Evolutionary conservation across 2,888 invertebrate genomes (phyloP).

Genomic region (Seladonia tumulorum): DNA sequence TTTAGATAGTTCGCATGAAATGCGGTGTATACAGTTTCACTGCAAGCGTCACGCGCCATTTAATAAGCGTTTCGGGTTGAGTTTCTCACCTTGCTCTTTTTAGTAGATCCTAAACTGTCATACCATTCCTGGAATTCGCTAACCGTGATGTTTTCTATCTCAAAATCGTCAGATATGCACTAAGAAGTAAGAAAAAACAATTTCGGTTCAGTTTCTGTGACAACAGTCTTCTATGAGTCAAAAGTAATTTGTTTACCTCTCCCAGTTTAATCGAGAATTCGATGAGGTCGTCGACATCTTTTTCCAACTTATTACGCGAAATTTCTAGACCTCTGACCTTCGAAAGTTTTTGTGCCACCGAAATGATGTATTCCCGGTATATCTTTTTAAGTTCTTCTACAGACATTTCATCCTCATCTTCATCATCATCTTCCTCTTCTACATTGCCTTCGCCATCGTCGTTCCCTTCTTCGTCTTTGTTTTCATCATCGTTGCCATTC

Average conservation of each 20-base stretch:
- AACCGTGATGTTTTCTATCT: slow-evolving; percentile 19
- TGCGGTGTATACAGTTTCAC: too few species aligned
- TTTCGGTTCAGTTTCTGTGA: too few species aligned
- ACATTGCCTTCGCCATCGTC: neutral
- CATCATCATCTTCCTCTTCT: neutral
- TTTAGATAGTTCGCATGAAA: too few species aligned
- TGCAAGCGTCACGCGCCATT: neutral
- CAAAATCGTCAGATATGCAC: neutral
- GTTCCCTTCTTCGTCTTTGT: neutral
- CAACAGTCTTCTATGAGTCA: too few species aligned
- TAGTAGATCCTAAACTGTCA: neutral
- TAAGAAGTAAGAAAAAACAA: slow-evolving; percentile 7
- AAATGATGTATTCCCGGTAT: slow-evolving; percentile 57
- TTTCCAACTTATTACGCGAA: slow-evolving; percentile 47
- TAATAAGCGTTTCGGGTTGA: neutral
- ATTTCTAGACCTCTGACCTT: slow-evolving; percentile 61
- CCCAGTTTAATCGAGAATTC: slow-evolving; percentile 59
- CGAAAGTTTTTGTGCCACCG: slow-evolving; percentile 56
- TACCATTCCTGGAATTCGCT: slow-evolving; percentile 45
- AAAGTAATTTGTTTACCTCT: slow-evolving; percentile 34
- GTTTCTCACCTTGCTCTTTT: slow-evolving; percentile 36
- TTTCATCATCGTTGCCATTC: neutral
- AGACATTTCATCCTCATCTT: neutral
- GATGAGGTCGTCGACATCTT: slow-evolving; percentile 67
- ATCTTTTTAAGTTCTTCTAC: neutral